Base-by-base conservation (phyloP, 2,888 invertebrate species). In the Agonopterix arenella region DNA sequence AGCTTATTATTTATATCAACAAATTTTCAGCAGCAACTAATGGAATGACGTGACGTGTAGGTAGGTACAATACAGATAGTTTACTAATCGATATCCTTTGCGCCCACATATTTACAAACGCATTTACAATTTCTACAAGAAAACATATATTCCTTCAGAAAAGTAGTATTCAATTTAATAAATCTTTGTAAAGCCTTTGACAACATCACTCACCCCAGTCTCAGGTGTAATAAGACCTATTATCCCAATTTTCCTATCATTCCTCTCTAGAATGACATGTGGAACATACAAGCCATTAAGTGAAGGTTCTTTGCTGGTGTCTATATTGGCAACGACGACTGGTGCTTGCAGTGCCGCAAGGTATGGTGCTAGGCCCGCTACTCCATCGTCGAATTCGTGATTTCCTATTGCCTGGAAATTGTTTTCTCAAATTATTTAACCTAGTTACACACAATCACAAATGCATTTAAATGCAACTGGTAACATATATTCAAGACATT, bases 381-480 rank as follows among this genome's bases (percentile, higher is more conserved):
- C 76, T 2, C 92, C 92, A 64, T 93, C 91, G 66, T 97, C 97
- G 59, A 97, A 97, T 70, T 97, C 97, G 62, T 97, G 96, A 71
- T 96, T 96, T 1, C 96, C 96, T 16, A 96, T 70, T 0, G 95
- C 93, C 96, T 96, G 64, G 11, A 80, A 80, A 48, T 16, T 8
- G n/a, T 18, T 42, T 9, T 40, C 40, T 10, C n/a, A 40, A n/a
- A 40, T 40, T 11, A 40, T 28, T 7, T 4, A 18, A 18, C 18
- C 4, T 2, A 18, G 18, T 18, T 18, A 18, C 18, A 18, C 18
- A 18, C 18, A 18, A 18, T 2, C 18, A 18, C 18, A 18, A 2
- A 18, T 18, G 18, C 18, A 4, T 4, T 18, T 28, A 1, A 28
- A 28, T 28, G 28, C 28, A 28, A 28, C 5, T 28, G 2, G 28